Conservation (phyloP, 2,888 invertebrate species). For the Rutpela maculata region DNA sequence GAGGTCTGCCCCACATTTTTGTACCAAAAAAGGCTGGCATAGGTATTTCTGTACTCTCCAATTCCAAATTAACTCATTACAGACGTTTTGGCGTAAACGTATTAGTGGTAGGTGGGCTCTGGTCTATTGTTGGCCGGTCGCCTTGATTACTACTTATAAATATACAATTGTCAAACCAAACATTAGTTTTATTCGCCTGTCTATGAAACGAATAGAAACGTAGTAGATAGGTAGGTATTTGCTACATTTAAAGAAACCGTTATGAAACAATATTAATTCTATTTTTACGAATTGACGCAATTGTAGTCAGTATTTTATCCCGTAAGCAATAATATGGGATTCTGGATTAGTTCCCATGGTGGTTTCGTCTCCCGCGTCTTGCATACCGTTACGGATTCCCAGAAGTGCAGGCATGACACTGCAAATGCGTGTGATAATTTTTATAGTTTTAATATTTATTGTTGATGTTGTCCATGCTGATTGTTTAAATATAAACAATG, state of each 20-base stretch:
- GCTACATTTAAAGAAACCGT: not conserved
- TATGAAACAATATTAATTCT: slow-evolving; percentile 2
- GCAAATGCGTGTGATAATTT: slow-evolving; percentile 52
- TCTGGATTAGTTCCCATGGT: slow-evolving; percentile 42
- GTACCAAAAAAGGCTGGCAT: too few species aligned
- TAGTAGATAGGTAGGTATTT: too few species aligned
- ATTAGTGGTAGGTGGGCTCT: too few species aligned
- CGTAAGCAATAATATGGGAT: slow-evolving; percentile 38
- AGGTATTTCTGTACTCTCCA: too few species aligned
- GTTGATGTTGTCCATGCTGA: slow-evolving; percentile 49
- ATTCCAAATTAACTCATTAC: too few species aligned
- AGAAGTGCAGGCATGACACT: slow-evolving; percentile 48
- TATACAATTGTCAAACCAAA: too few species aligned
- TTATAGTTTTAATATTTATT: slow-evolving; percentile 48
- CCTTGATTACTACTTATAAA: too few species aligned
- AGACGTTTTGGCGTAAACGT: too few species aligned
- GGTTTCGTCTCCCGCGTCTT: slow-evolving; percentile 50
- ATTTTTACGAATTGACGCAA: slow-evolving; percentile 32
- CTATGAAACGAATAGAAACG: too few species aligned
- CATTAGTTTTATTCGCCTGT: too few species aligned
- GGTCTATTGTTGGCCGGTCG: too few species aligned
- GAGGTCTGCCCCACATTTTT: too few species aligned
- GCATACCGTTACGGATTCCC: slow-evolving; percentile 40
- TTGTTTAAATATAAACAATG: slow-evolving; percentile 41
- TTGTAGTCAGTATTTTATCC: slow-evolving; percentile 28